phyloP scores from a whole-genome alignment of 2,888 invertebrate species.

The Melikaiella ostensackeni region DNA sequence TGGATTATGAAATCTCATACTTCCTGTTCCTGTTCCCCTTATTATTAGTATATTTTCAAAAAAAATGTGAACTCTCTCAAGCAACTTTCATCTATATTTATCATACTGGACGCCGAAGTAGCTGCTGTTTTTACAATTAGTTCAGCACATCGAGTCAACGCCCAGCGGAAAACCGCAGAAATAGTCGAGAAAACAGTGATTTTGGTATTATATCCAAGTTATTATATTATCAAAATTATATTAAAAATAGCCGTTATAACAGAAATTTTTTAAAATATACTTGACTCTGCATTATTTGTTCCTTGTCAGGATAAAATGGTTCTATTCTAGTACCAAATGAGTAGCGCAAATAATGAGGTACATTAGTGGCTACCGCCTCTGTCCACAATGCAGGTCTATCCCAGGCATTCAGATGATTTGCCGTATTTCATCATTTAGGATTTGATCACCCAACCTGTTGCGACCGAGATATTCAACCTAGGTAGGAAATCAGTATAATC shows the following conservation, averaged over 20 bases:
- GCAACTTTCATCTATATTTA: neutral
- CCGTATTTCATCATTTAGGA: constrained; percentile 18
- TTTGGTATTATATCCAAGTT: neutral
- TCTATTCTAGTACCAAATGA: neutral
- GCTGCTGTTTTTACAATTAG: neutral
- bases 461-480: constrained; percentile 12
- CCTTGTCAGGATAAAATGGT: neutral
- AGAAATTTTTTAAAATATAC: neutral
- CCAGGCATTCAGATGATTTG: constrained; percentile 13
- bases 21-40: neutral
- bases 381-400: constrained; percentile 9
- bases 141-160: neutral
- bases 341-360: neutral
- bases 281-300: neutral
- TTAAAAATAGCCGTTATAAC: neutral
- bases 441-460: constrained; percentile 32
- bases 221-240: neutral
- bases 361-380: constrained; percentile 12
- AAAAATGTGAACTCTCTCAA: neutral
- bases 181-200: neutral
- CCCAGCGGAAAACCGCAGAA: neutral
- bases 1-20: too few relatives aligned
- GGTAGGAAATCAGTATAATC: constrained; percentile 31
- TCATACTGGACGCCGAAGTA: neutral
- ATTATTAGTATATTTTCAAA: neutral